phyloP scores from a whole-genome alignment of 2,113 vertebrate species.

The Pardalotus punctatus region DNA sequence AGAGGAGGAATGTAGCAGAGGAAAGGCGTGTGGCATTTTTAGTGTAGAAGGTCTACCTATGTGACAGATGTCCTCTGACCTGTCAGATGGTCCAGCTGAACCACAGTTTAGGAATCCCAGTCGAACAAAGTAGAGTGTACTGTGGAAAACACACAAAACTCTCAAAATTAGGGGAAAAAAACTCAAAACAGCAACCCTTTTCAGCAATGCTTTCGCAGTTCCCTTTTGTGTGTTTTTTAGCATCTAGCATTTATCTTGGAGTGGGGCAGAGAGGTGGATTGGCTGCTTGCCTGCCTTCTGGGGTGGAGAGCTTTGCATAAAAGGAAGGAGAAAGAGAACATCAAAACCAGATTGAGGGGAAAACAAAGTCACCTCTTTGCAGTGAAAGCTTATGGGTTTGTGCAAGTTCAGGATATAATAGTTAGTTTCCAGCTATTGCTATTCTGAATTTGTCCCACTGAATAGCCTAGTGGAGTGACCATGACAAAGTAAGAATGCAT shows the following conservation, averaged over 20 bases:
- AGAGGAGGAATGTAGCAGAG: neutral
- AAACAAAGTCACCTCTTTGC: slow-evolving; percentile 32
- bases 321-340: slow-evolving; percentile 45
- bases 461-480: neutral
- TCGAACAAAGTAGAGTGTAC: neutral
- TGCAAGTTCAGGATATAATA: neutral
- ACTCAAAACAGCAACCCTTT: neutral
- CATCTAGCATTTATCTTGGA: slow-evolving; percentile 46
- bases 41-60: neutral
- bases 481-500: neutral
- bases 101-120: neutral
- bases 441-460: neutral
- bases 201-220: neutral
- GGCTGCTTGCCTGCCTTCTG: slow-evolving; percentile 49
- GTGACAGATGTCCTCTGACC: slow-evolving; percentile 16
- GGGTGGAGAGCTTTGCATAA: slow-evolving; percentile 36
- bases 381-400: neutral
- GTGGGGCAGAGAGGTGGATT: slow-evolving; percentile 36
- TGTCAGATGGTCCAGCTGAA: neutral
- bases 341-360: slow-evolving; percentile 42
- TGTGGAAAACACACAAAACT: neutral
- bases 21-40: neutral
- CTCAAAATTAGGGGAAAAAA: neutral
- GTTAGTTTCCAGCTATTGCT: neutral
- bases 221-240: slow-evolving; percentile 26